Evolutionary conservation across 2,113 vertebrate species (phyloP), one percentile per base, ranked within the genome.

Genomic region (Indicator maculatus): DNA sequence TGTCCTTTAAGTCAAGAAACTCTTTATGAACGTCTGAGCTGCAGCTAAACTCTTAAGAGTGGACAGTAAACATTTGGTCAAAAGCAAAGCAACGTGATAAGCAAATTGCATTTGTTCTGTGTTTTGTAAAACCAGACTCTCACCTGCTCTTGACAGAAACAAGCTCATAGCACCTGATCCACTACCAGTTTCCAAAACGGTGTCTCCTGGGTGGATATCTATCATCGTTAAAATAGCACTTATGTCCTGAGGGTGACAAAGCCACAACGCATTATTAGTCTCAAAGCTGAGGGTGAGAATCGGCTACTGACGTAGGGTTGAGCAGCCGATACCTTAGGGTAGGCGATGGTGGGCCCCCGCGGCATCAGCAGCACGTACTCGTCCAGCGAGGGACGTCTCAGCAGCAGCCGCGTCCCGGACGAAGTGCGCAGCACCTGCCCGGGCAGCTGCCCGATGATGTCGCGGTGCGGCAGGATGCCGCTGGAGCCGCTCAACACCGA

Each of bases 141-240:
- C 93, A 99, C 99, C 99, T 97, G 99, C 98, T 97, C 98, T 98
- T 47, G 99, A 99, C 67, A 99, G 96, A 96, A 99, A 99, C 93
- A 99, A 98, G 63, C 98, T 98, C 98, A 99, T 97, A 41, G 97
- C 98, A 7, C 99, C 99, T 12, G 98, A 99, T 10, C 99, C 99
- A 0, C 98, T 99, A 30, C 99, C 99, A 9, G 96, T 97, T 98
- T 99, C 99, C 93, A 99, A 64, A 66, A 99, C 98, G 1, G 94
- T 90, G 93, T 99, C 98, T 83, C 99, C 99, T 31, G 98, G 97
- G n/a, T 92, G 96, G 60, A 99, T 38, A 45, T 99, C 98, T 98
- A 98, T 98, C 98, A 99, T 98, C 96, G 86, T 84, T 31, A 99
- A 75, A 73, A 99, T 91, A 10, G 97, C 92, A 26, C 36, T 97